Percentiles rank a stretch among this genome's conserved stretches.
These are phyloP conservation scores for Papilio elwesi DNA, from an alignment of 2,888 invertebrate species.

Conservation along the genomic window DNA sequence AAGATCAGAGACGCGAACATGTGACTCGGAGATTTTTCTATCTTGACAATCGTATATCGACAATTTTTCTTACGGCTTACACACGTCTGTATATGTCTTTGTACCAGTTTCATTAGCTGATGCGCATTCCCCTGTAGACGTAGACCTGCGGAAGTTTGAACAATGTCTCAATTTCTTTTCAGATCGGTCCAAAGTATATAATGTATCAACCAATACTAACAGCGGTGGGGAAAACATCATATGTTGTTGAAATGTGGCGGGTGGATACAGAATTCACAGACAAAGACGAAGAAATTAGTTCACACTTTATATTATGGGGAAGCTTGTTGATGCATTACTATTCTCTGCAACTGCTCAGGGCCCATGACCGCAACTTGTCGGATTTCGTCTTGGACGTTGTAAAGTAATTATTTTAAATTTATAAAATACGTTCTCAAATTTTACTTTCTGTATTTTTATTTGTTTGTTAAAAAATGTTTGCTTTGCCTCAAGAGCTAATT, in stretches of 20 bases:
- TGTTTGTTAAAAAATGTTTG: not conserved
- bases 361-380: constrained; percentile 88
- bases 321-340: constrained; percentile 88
- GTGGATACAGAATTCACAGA: constrained; percentile 82
- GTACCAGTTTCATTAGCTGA: too few relatives aligned
- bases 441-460: not conserved
- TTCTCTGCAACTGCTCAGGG: constrained; percentile 87
- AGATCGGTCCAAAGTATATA: constrained; percentile 74
- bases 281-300: constrained; percentile 88
- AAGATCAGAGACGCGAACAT: too few relatives aligned
- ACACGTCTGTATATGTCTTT: too few relatives aligned
- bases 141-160: too few relatives aligned
- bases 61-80: too few relatives aligned
- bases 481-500: too few relatives aligned
- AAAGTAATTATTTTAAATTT: constrained; percentile 84
- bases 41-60: too few relatives aligned
- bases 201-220: constrained; percentile 86
- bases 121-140: too few relatives aligned
- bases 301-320: constrained; percentile 88
- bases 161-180: constrained; percentile 33
- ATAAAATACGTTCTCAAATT: too few relatives aligned
- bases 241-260: constrained; percentile 88
- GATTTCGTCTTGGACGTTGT: constrained; percentile 92
- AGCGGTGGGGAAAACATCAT: constrained; percentile 85
- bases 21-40: too few relatives aligned